Evolutionary conservation across 2,797 vertebrate species (phyloP), one percentile per base, ranked within the genome.

Genomic region (Gallinago stenura): DNA sequence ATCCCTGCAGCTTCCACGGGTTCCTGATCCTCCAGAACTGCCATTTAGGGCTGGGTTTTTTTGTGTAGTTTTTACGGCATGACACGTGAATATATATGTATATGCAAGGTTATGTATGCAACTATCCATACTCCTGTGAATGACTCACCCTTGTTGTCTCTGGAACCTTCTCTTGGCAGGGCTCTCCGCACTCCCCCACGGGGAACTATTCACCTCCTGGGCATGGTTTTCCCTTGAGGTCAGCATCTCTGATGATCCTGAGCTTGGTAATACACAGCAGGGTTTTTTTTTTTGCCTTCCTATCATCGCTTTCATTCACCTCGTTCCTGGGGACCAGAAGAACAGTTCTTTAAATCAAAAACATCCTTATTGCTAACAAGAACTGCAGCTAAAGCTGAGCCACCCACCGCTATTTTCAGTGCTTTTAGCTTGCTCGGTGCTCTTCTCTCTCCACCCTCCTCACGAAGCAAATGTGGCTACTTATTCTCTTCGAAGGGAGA

Each of bases 231-330:
- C 28, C 43, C 41, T 70, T 25, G 8, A 7, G 3, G 21, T 4
- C 76, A 60, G 68, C 46, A 6, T 25, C 60, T 3, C 10, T 10
- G 57, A 22, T 6, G 28, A 12, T 12, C 48, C 37, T 0, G 0
- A 54, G 12, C 0, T 0, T 15, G 30, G 30, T 15, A 33, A 5
- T 12, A 41, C 31, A 7, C 35, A 31, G 22, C 19, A 26, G 31
- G 53, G 24, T 21, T 39, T 78, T 28, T 20, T 45, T 20, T 45
- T 83, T 31, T 81, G 24, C 51, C 35, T 69, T 45, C 60, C 41
- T 28, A 2, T 13, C 46, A 22, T 16, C 33, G 7, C n/a, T 39
- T 33, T 5, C 75, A 17, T 9, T 26, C 17, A 5, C 39, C 43
- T 82, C 3, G 0, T 46, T 79, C 41, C 45, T n/a, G 12, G 58